Evolutionary conservation across 2,113 vertebrate genomes (phyloP).

Genomic region (Poeciliopsis occidentalis): DNA sequence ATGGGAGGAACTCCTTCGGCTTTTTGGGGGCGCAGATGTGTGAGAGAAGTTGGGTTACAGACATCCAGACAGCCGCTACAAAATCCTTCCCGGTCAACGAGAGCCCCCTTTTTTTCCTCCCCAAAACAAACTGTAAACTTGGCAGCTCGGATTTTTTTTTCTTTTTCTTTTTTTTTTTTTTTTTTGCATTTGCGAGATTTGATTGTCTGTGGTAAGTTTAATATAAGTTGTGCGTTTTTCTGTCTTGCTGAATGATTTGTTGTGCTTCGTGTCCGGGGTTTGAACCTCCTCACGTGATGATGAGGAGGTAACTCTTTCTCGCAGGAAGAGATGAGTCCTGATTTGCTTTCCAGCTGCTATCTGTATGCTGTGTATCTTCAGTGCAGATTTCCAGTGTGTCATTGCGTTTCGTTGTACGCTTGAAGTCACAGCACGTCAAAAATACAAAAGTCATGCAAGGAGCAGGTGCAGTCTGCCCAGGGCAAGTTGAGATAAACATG

Average conservation of each 20-base stretch:
- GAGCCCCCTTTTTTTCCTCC: neutral
- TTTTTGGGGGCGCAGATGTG: conserved; percentile 56
- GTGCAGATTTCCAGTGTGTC: neutral
- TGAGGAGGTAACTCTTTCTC: conserved; percentile 18
- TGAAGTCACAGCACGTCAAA: too few species aligned
- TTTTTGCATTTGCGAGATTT: neutral
- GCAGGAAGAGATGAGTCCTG: conserved; percentile 6
- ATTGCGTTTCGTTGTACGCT: neutral
- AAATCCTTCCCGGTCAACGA: conserved; percentile 42
- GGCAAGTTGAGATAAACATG: neutral
- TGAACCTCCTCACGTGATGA: conserved; percentile 65
- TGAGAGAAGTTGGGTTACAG: conserved; percentile 49
- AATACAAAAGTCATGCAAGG: neutral
- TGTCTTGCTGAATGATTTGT: neutral
- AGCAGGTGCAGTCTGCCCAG: conserved; percentile 27
- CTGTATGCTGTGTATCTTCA: neutral
- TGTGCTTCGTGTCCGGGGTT: conserved; percentile 24
- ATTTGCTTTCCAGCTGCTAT: neutral
- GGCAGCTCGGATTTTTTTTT: conserved; percentile 7
- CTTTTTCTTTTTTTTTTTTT: neutral
- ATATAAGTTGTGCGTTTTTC: neutral
- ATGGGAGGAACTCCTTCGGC: conserved; percentile 58
- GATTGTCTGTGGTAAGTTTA: conserved; percentile 47
- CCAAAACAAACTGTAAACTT: conserved; percentile 35
- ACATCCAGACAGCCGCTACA: conserved; percentile 26